phyloP scores from a whole-genome alignment of 2,797 vertebrate genomes.

The Pangasius macronema region DNA sequence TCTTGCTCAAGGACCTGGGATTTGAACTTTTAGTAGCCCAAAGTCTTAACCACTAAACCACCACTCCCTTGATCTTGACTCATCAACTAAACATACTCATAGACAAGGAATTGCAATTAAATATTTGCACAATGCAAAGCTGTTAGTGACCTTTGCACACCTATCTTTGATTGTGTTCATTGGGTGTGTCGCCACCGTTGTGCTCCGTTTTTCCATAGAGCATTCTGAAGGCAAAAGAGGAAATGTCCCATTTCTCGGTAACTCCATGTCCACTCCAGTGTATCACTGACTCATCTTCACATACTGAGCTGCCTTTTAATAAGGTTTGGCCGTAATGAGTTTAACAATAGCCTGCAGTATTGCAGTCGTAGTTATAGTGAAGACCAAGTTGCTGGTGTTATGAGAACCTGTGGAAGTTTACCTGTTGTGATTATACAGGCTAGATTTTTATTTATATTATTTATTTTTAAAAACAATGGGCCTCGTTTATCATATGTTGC shows the following conservation, averaged over 20 bases:
- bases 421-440: background rate
- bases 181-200: conserved; percentile 1
- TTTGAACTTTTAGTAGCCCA: background rate
- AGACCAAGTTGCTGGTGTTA: too few relatives aligned
- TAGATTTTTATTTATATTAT: too few relatives aligned
- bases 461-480: background rate
- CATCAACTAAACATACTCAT: background rate
- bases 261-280: background rate
- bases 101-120: conserved; percentile 38
- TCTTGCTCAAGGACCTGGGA: background rate
- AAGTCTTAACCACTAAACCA: background rate
- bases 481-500: background rate
- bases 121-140: conserved; percentile 57
- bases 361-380: background rate
- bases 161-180: conserved; percentile 22
- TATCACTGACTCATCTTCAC: background rate
- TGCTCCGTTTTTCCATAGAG: background rate
- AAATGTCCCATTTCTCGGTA: background rate
- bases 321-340: background rate
- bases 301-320: background rate
- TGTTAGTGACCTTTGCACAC: conserved; percentile 12
- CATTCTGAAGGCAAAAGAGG: too few relatives aligned
- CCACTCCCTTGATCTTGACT: background rate
- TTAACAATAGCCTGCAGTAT: background rate
- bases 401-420: background rate